These are phyloP conservation scores for Tetragonula carbonaria DNA, from an alignment of 2,888 invertebrate genomes.

Conservation along the genomic window DNA sequence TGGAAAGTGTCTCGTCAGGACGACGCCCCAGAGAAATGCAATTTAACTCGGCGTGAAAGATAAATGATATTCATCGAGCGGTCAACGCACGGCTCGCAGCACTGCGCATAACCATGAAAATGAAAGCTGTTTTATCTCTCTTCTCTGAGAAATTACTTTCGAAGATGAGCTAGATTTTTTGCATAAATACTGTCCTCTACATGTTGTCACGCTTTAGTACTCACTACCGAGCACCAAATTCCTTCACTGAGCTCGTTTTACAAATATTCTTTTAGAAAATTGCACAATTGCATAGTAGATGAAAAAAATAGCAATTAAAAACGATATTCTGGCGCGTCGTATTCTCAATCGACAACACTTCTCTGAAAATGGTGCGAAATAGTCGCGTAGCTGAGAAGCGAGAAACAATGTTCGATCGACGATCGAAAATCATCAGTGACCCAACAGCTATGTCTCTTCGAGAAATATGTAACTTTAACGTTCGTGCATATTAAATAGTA, in stretches of 20 bases:
- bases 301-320: too few species aligned
- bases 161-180: conserved; percentile 17
- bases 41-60: conserved; percentile 58
- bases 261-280: neutral
- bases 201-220: neutral
- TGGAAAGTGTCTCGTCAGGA: conserved; percentile 51
- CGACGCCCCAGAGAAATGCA: conserved; percentile 67
- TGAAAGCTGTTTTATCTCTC: conserved; percentile 40
- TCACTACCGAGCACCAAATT: neutral
- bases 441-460: neutral
- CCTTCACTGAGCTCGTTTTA: neutral
- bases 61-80: conserved; percentile 56
- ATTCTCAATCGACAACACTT: neutral
- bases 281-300: neutral
- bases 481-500: neutral
- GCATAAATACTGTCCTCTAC: conserved; percentile 9
- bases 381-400: conserved; percentile 7
- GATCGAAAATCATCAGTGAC: conserved; percentile 36
- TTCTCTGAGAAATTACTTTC: conserved; percentile 42
- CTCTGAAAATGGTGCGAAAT: conserved; percentile 13
- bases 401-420: conserved; percentile 28
- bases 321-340: neutral
- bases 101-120: conserved; percentile 31
- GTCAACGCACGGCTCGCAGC: conserved; percentile 35
- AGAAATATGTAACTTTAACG: neutral